Evolutionary conservation across 2,888 invertebrate species (phyloP), one percentile per base, ranked within the genome.

Genomic region (Acronicta leporina): DNA sequence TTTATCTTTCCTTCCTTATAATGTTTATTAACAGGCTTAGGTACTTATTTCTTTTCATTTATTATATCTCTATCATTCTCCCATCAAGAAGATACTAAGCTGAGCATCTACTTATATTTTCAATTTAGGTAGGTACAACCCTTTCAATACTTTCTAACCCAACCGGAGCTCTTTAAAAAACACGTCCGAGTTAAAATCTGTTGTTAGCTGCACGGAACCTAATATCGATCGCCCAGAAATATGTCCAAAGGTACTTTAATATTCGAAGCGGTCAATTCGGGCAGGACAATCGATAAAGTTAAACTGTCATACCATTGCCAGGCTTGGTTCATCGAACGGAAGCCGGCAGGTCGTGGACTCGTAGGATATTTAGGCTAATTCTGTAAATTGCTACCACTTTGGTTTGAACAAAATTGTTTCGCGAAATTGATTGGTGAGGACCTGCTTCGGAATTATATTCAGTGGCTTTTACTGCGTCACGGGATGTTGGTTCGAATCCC

Each of bases 191-290:
- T 27, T 55, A 15, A 73, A 69, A 69, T 69, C 68, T 73, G 73
- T 73, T 73, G 73, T 73, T 69, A 46, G 54, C 35, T 33, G 71
- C 75, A 75, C 75, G 75, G 61, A 64, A 64, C 55, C 30, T 20
- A 51, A 30, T 76, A 83, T 81, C 77, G 83, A 85, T 76, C 79
- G 60, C 33, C 42, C 48, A 78, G 72, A 79, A 85, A 73, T 75
- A 73, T 78, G 79, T 75, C 76, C 67, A 64, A 83, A 80, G 74
- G 74, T 79, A 70, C 77, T 80, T 85, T 77, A 85, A 82, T 84
- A 85, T 82, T 84, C 80, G 73, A 83, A 63, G 44, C 55, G 63
- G 63, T 70, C 68, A 72, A 67, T 80, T 81, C 41, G 72, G 74
- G 46, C 70, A 68, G 75, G 62, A 59, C 69, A 77, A 81, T 83